Percentiles rank a stretch among this genome's conserved stretches.
Evolutionary conservation across 2,797 vertebrate genomes (phyloP).

Genomic region (Falco naumanni): DNA sequence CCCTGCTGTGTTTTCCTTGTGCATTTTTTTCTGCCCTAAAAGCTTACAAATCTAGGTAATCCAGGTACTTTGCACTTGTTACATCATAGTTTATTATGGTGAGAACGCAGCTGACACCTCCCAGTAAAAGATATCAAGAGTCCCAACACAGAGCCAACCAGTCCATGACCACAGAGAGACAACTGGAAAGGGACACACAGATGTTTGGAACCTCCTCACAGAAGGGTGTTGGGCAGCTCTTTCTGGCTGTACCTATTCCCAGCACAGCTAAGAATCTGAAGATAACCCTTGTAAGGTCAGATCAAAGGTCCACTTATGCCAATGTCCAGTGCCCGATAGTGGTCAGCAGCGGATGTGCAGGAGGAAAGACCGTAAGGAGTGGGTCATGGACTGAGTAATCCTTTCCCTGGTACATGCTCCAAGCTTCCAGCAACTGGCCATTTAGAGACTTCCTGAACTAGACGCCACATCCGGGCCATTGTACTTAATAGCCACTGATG

Average conservation of each 20-base stretch:
- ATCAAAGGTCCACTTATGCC: neutral
- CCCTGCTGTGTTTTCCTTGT: neutral
- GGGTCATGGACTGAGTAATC: neutral
- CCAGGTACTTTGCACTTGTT: neutral
- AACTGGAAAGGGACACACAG: neutral
- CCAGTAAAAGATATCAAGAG: neutral
- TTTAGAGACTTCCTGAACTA: slow-evolving; percentile 47
- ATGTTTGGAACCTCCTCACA: neutral
- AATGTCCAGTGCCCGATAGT: neutral
- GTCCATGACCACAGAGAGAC: neutral
- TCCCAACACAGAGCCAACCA: neutral
- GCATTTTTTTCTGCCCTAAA: neutral
- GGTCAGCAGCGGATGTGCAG: neutral
- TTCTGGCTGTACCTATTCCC: neutral
- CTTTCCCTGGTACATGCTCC: neutral
- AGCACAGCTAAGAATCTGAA: neutral
- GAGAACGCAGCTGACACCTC: neutral
- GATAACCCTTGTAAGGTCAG: neutral
- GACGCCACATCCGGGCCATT: neutral
- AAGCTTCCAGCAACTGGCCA: slow-evolving; percentile 11
- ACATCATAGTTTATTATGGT: neutral
- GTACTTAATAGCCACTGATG: neutral
- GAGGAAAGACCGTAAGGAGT: neutral
- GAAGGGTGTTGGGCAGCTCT: neutral
- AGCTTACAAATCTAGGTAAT: neutral